Conservation (phyloP, 2,797 vertebrate species). For the Mallotus villosus region DNA sequence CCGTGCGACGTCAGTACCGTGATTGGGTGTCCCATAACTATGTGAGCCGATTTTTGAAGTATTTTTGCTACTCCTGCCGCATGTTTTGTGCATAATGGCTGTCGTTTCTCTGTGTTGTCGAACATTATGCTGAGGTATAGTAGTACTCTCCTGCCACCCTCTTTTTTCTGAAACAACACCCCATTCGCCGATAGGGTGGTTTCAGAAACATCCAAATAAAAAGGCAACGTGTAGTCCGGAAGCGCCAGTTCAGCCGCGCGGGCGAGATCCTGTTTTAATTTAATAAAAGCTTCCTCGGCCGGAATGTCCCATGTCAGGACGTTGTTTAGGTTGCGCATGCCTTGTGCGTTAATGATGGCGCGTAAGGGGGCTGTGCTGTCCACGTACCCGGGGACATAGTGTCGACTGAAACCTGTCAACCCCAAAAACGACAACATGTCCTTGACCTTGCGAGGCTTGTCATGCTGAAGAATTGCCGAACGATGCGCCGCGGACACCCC, state of each 20-base stretch:
- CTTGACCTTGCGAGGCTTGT: too few species aligned
- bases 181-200: background rate
- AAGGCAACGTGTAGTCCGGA: background rate
- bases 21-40: conserved; percentile 25
- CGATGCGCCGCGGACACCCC: too few species aligned
- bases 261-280: too few species aligned
- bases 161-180: conserved; percentile 21
- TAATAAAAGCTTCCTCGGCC: too few species aligned
- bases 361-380: too few species aligned
- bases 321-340: too few species aligned
- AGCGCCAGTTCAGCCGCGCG: background rate
- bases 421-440: too few species aligned
- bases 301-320: too few species aligned
- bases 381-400: too few species aligned
- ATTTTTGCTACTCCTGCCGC: conserved; percentile 17
- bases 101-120: conserved; percentile 11
- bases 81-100: conserved; percentile 25
- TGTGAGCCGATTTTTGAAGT: conserved; percentile 16
- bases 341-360: too few species aligned
- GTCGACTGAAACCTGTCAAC: too few species aligned
- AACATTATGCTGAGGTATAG: conserved; percentile 13
- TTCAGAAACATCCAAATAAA: conserved; percentile 20
- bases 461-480: too few species aligned
- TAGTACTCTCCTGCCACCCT: background rate
- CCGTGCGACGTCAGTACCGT: conserved; percentile 11